Evolutionary conservation across 2,113 vertebrate genomes (phyloP), one percentile per base, ranked within the genome.

Genomic region (Glaucomys volans): DNA sequence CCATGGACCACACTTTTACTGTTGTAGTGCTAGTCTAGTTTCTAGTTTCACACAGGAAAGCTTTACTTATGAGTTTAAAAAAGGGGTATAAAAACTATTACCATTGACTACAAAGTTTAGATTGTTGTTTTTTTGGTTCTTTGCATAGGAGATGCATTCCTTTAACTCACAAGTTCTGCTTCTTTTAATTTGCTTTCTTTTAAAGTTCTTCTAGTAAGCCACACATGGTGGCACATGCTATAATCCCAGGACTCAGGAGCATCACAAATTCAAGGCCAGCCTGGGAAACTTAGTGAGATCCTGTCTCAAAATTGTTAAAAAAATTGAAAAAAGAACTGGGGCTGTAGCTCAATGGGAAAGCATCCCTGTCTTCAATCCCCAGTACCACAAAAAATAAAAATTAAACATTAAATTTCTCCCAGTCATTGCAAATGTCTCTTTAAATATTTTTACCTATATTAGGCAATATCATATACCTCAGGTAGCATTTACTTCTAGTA

Each of bases 141-240:
- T 22, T 80, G 35, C 5, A 11, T 84, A 74, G 18, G 84, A 42
- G 52, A 93, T 83, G 71, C 47, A 72, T 52, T 83, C 37, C 83
- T 96, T 95, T 92, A 87, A 87, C 71, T 97, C 28, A 44, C 26
- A 44, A 91, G n/a, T 32, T 95, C 54, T 87, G 47, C 40, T 90
- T 42, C 18, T 18, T 80, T 95, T 64, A 52, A 81, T 76, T 76
- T 44, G 2, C 50, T 81, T 75, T 96, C 42, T 59, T 88, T 89
- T 40, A 94, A 95, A 81, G 42, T 77, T 80, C 4, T 89, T 8
- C 57, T 59, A 24, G 8, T 59, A 24, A 24, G 22, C 57, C 22
- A 54, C 17, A 18, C 57, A 59, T 59, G 57, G 57, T 59, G 57
- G 57, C 57, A 24, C 59, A 10, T 62, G 24, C 24, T 26, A 9